Conservation (phyloP, 2,113 vertebrate genomes). For the Micronycteris hirsuta region DNA sequence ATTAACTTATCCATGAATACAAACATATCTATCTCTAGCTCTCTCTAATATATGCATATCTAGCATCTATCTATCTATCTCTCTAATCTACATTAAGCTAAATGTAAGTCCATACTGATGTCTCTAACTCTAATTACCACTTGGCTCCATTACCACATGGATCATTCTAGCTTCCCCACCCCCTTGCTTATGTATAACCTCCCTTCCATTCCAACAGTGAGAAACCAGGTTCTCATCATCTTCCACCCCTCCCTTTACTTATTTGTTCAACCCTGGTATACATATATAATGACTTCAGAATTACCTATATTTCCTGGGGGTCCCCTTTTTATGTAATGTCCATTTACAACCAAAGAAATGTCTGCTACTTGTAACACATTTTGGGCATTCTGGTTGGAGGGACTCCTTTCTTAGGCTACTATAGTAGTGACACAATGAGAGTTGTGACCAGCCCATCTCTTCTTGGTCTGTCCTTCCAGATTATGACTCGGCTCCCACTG, state of each 20-base stretch:
- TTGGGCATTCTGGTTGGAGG: neutral
- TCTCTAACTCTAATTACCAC: neutral
- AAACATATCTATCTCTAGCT: accelerated
- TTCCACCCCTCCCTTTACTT: neutral
- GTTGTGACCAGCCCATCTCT: neutral
- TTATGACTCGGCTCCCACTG: neutral
- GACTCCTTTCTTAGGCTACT: neutral
- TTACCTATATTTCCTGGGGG: neutral
- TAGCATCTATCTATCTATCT: neutral
- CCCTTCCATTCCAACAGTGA: neutral
- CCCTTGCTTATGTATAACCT: neutral
- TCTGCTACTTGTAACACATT: neutral
- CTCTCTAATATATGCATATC: neutral
- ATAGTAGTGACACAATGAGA: neutral
- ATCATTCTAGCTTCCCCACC: neutral
- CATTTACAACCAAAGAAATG: neutral
- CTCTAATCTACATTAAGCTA: neutral
- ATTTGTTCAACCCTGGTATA: neutral
- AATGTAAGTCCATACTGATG: neutral
- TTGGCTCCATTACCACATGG: neutral
- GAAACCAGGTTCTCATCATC: neutral
- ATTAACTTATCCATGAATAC: neutral
- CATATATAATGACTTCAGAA: neutral
- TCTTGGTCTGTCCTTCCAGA: neutral
- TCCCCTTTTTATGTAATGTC: neutral